Evolutionary conservation across 2,113 vertebrate genomes (phyloP), one percentile per base, ranked within the genome.

Genomic region (Merops nubicus): DNA sequence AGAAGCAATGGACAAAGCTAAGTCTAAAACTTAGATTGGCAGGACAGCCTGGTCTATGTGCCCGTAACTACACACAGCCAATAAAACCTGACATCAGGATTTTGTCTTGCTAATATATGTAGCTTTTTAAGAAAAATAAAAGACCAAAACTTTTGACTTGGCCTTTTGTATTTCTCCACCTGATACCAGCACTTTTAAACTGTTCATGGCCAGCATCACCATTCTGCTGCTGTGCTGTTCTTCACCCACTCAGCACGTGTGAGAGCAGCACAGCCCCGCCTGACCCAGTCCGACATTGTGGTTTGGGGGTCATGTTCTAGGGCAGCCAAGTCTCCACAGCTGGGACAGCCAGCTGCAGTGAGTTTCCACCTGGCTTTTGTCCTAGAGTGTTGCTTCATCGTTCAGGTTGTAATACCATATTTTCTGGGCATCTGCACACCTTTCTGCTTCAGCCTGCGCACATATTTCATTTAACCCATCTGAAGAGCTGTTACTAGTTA

Each of bases 281-380:
- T 33, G 33, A 12, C 34, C 45, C 59, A 36, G 73, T 56, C 29
- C 56, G 14, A 5, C 17, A 1, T 33, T 0, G 1, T 1, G 0
- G 26, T 17, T 2, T 1, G 3, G 21, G 48, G 33, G 15, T 26
- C 42, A 34, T 4, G 20, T 38, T 23, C 0, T 0, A 47, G 64
- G 18, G 15, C 48, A 83, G 50, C 45, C 3, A 2, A 13, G 40
- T 19, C 33, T 73, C 34, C 0, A 1, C 47, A 26, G 36, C 33
- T 77, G 73, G 47, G 38, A 67, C 15, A 31, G 33, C 12, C 54
- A 47, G 43, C 53, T 60, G 40, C 38, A 56, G 17, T 1, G 3
- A 62, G 2, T 11, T 47, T 50, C 23, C 12, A 40, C 22, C 40
- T 60, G 53, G 6, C 21, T 73, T 38, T 43, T 65, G 22, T 51